These are phyloP conservation scores for Melinaea marsaeus DNA, from an alignment of 2,888 invertebrate species.

Conservation along the genomic window DNA sequence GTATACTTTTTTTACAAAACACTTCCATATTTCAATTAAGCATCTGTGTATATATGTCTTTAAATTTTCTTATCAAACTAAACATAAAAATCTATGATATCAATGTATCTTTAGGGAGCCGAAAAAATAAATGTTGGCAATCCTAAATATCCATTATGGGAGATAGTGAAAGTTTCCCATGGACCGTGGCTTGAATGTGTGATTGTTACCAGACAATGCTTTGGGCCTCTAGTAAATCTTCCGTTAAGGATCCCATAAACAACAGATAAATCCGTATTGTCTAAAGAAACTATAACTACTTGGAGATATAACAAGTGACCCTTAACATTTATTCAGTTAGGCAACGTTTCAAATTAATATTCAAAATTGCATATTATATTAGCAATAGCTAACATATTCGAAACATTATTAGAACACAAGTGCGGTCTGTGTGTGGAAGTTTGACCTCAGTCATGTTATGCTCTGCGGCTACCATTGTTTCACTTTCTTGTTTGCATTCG, in stretches of 20 bases:
- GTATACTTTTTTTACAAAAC: no score
- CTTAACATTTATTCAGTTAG: neutral
- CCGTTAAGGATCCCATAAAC: neutral
- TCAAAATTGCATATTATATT: neutral
- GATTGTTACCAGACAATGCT: constrained; percentile 17
- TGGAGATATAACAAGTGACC: neutral
- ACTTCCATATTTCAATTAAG: no score
- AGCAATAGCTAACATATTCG: neutral
- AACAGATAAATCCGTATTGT: constrained; percentile 1
- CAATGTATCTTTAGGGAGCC: no score
- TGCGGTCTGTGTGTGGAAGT: constrained; percentile 1
- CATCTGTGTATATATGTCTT: no score
- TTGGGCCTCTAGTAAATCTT: constrained; percentile 4
- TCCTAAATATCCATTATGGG: no score
- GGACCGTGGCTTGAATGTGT: neutral
- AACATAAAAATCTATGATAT: no score
- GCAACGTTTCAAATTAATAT: neutral
- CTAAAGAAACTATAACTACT: neutral
- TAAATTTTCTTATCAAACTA: no score
- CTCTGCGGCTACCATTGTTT: constrained; percentile 3
- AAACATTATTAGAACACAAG: neutral
- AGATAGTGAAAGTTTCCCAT: neutral
- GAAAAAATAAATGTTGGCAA: no score
- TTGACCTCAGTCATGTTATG: constrained; percentile 5
- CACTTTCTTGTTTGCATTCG: constrained; percentile 4